phyloP scores from a whole-genome alignment of 2,888 invertebrate genomes.

The Luffia ferchaultella region DNA sequence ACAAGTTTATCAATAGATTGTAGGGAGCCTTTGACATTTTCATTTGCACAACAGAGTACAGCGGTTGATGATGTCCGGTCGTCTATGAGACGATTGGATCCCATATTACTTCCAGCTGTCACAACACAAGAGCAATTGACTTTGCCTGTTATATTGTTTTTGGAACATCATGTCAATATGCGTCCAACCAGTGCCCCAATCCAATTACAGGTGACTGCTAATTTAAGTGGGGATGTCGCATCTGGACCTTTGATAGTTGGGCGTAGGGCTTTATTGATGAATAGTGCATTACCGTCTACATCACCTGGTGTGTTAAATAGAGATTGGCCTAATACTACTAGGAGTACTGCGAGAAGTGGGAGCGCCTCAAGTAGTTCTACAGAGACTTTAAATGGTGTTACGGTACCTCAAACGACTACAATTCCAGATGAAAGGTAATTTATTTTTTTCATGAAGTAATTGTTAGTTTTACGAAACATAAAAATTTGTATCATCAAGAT shows the following conservation, averaged over 20 bases:
- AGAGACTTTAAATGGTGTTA: slow-evolving; percentile 39
- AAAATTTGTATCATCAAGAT: too few relatives aligned
- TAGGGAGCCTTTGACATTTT: slow-evolving; percentile 28
- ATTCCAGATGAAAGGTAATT: slow-evolving; percentile 46
- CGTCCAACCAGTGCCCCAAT: slow-evolving; percentile 55
- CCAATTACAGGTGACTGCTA: slow-evolving; percentile 54
- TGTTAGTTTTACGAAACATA: too few relatives aligned
- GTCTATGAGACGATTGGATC: slow-evolving; percentile 54
- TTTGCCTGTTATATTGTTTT: slow-evolving; percentile 51
- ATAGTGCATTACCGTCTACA: slow-evolving; percentile 46
- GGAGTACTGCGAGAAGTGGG: slow-evolving; percentile 41
- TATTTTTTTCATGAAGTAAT: slow-evolving; percentile 1
- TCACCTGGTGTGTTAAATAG: slow-evolving; percentile 45
- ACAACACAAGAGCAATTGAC: slow-evolving; percentile 40
- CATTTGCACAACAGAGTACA: slow-evolving; percentile 37
- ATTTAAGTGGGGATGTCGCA: slow-evolving; percentile 45
- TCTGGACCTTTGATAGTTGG: slow-evolving; percentile 53
- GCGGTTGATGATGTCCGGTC: slow-evolving; percentile 42
- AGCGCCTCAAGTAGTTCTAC: slow-evolving; percentile 49
- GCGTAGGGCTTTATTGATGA: slow-evolving; percentile 49
- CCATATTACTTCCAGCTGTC: slow-evolving; percentile 49
- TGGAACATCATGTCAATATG: slow-evolving; percentile 54
- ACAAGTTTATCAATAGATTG: slow-evolving; percentile 13
- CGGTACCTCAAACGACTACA: slow-evolving; percentile 26
- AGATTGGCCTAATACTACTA: slow-evolving; percentile 44